Base-by-base conservation (phyloP, 2,797 vertebrate genomes). In the Sorex maritimensis region DNA sequence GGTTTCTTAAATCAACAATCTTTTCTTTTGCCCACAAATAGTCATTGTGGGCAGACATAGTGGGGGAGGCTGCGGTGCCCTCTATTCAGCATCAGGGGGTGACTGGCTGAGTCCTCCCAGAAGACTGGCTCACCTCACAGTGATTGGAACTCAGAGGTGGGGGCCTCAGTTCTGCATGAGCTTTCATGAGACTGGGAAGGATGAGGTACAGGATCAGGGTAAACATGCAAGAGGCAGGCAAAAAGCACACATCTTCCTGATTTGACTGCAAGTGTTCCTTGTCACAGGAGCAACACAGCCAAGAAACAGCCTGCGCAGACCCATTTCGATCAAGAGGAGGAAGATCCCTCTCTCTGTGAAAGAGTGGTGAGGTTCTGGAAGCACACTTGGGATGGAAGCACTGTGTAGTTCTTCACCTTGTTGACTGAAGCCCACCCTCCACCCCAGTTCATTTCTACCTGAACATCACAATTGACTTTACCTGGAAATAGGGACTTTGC, bases 381-480 rank as follows among this genome's bases (percentile, higher is more conserved):
- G 49, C 15, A 5, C n/a, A n/a, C 5, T 4, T 3, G 23, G 38
- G 8, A 41, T 6, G 61, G 58, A 77, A 94, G 30, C 55, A 71
- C 24, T 65, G 14, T 5, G 30, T 24, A 30, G 38, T 23, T 3
- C 78, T 83, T 7, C 38, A n/a, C 5, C 67, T 26, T 6, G 17
- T 65, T 88, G 72, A 80, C n/a, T 12, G 7, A 8, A 52, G 0
- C 24, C 61, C 30, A 26, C 26, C 12, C 41, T 28, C 28, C 19
- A 79, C 63, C 65, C 24, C 24, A 28, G 65, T 58, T 85, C 26
- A 38, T 17, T 49, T 92, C 28, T 55, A 81, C 79, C 15, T 28
- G 23, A 15, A 82, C 30, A n/a, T 87, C 67, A 75, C 85, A 89
- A 87, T 10, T 67, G 69, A 74, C 34, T 46, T 86, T 65, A 80